phyloP scores from a whole-genome alignment of 1,140 invertebrate species.

The Mesaphorura yosii region DNA sequence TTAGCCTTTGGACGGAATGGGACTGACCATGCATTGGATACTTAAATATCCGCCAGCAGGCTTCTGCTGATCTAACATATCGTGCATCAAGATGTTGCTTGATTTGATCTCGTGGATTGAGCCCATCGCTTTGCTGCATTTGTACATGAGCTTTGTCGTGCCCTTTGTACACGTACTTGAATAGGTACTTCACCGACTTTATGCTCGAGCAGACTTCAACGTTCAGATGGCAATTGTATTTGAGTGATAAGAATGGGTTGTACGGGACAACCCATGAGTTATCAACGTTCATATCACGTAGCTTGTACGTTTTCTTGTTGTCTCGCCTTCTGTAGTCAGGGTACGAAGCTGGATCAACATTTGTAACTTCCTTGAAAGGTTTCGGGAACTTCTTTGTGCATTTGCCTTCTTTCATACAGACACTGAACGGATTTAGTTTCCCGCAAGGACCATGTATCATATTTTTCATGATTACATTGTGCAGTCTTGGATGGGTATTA shows the following conservation, averaged over 20 bases:
- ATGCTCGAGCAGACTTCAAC: constrained; percentile 42
- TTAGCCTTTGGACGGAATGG: constrained; percentile 36
- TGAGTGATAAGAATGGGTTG: constrained; percentile 40
- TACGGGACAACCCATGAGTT: constrained; percentile 46
- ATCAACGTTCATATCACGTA: constrained; percentile 33
- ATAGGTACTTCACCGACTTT: constrained; percentile 43
- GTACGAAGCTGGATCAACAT: constrained; percentile 34
- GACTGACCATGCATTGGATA: constrained; percentile 28
- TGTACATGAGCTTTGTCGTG: constrained; percentile 21
- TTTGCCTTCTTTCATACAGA: constrained; percentile 33
- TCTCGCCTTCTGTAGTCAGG: constrained; percentile 32
- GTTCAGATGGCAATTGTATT: constrained; percentile 42
- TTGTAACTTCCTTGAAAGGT: constrained; percentile 27
- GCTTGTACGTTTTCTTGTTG: background rate
- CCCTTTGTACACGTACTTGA: constrained; percentile 31
- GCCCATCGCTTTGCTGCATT: constrained; percentile 6
- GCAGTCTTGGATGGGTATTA: constrained; percentile 21
- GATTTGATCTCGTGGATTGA: background rate
- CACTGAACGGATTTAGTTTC: constrained; percentile 6
- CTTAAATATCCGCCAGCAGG: constrained; percentile 32
- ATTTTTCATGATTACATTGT: constrained; percentile 7
- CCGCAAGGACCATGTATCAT: constrained; percentile 22
- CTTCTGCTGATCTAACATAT: constrained; percentile 34
- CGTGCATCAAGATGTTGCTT: constrained; percentile 17
- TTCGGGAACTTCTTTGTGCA: constrained; percentile 33